These are phyloP conservation scores for Pseudobourletiella spinata DNA, from an alignment of 1,140 invertebrate species.

Conservation along the genomic window DNA sequence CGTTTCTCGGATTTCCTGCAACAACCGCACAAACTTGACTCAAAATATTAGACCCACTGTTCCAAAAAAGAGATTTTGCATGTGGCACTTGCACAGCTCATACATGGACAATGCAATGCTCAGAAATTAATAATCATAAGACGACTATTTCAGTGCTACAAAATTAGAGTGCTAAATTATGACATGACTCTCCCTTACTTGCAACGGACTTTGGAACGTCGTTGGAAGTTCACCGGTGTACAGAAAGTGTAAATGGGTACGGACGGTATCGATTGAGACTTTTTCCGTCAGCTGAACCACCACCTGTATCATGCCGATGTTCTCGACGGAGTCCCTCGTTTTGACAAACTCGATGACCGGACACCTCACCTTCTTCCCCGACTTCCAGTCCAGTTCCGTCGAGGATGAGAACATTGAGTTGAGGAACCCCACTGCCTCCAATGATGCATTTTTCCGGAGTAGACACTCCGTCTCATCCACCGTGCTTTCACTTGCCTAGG, in stretches of 20 bases:
- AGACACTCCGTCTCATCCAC: slow-evolving; percentile 32
- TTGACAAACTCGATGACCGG: slow-evolving; percentile 21
- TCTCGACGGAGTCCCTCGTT: slow-evolving; percentile 18
- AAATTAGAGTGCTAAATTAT: too few species aligned
- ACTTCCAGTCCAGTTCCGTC: slow-evolving; percentile 21
- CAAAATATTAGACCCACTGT: too few species aligned
- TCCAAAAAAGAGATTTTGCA: too few species aligned
- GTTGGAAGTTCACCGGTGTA: slow-evolving; percentile 33
- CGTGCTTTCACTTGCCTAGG: slow-evolving; percentile 32
- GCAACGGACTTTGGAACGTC: background rate
- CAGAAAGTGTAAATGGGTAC: slow-evolving; percentile 27
- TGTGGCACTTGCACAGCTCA: too few species aligned
- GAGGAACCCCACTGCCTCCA: slow-evolving; percentile 14
- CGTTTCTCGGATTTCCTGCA: slow-evolving; percentile 19
- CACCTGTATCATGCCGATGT: slow-evolving; percentile 22
- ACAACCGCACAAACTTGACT: too few species aligned
- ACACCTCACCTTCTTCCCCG: background rate
- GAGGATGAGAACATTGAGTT: slow-evolving; percentile 22
- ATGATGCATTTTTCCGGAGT: slow-evolving; percentile 7
- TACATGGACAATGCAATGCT: too few species aligned
- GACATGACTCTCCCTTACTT: too few species aligned
- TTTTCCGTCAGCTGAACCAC: slow-evolving; percentile 26
- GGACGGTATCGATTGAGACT: slow-evolving; percentile 25
- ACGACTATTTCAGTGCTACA: too few species aligned
- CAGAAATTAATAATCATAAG: too few species aligned